phyloP scores from a whole-genome alignment of 1,140 invertebrate genomes.

The Grapholita molesta region DNA sequence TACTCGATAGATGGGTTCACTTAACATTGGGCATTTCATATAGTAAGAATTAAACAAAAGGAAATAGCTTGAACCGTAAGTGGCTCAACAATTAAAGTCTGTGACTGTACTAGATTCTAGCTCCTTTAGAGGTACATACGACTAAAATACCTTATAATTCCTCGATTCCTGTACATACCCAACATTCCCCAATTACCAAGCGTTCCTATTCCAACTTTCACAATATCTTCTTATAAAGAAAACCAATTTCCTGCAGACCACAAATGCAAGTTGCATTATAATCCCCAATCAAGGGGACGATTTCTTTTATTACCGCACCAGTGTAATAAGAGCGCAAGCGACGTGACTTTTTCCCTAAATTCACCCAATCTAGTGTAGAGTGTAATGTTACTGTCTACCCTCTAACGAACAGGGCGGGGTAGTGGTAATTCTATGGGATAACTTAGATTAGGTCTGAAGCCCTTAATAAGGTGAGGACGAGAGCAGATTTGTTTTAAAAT shows the following conservation, averaged over 20 bases:
- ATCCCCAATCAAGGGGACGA: background rate
- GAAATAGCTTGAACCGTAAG: no score
- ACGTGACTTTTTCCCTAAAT: background rate
- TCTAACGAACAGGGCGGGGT: background rate
- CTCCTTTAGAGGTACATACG: no score
- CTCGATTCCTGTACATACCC: background rate
- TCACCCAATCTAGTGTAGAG: background rate
- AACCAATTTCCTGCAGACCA: constrained; percentile 5
- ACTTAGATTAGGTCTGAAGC: constrained; percentile 1
- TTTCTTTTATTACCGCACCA: background rate
- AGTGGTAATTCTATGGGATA: constrained; percentile 11
- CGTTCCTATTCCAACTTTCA: background rate
- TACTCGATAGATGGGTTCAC: no score
- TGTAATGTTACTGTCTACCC: background rate
- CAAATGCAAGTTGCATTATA: constrained; percentile 12
- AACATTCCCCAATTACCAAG: background rate
- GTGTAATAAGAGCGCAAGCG: background rate
- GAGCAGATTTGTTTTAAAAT: background rate
- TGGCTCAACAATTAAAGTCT: no score
- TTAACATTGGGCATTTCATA: no score
- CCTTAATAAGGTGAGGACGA: constrained; percentile 1
- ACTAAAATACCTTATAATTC: background rate
- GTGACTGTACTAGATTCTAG: no score
- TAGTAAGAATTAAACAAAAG: no score
- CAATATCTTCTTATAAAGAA: background rate